Evolutionary conservation across 2,113 vertebrate genomes (phyloP), one percentile per base, ranked within the genome.

Genomic region (Anguilla japonica): DNA sequence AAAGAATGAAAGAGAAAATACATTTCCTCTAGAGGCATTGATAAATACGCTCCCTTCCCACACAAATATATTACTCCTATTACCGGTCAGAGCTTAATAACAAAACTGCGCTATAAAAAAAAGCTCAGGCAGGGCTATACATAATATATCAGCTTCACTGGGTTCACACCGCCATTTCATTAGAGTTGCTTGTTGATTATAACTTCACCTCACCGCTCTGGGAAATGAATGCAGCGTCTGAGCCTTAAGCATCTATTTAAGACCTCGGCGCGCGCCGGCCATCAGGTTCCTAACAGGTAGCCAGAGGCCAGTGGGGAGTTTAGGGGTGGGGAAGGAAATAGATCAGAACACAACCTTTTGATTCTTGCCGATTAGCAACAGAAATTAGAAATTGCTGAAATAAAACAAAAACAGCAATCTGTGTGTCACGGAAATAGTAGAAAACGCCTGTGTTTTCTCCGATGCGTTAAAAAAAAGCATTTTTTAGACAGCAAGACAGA

Each of bases 241-340:
- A 34, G 84, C 53, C 50, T 9, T 85, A 81, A 80, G 80, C 40
- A 81, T 75, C 40, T 41, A 85, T 81, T 81, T 81, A 85, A 81
- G 8, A 26, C n/a, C 71, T n/a, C n/a, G 0, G 71, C 8, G 7
- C 8, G 7, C 29, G 8, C 71, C n/a, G 9, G 13, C 9, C 11
- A 9, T 9, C 9, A 2, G 26, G 3, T 7, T 75, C n/a, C 26
- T 34, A 29, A 34, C n/a, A 75, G 71, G 71, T 3, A 75, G n/a
- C 26, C 26, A 75, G 0, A 1, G n/a, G 71, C 71, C 29, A 13
- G 34, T 75, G 1, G 7, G n/a, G 71, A 13, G 71, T 75, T 13
- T n/a, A 26, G 60, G 22, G 22, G 3, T 22, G 60, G 26, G 63
- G 7, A 29, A 75, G 22, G 71, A 75, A 75, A 9, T 34, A n/a